Percentiles rank a stretch among this genome's conserved stretches.
Conservation (phyloP, 2,888 invertebrate species). For the Acrobasis suavella region DNA sequence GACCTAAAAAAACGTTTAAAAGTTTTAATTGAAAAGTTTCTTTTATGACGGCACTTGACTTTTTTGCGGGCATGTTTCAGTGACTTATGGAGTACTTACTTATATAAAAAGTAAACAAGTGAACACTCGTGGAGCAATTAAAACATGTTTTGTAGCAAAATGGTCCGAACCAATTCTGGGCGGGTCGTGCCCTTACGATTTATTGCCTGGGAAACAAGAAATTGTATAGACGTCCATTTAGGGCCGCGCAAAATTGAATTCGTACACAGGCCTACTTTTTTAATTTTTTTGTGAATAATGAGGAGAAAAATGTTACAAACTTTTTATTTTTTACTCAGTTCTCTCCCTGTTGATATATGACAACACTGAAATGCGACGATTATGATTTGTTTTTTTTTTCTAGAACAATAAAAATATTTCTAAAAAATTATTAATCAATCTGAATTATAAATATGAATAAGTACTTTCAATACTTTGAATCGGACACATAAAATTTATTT, state of each 20-base stretch:
- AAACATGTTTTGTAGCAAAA: conserved; percentile 15
- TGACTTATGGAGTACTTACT: background rate
- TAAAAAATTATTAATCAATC: too few relatives aligned
- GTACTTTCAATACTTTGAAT: too few relatives aligned
- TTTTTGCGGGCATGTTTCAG: conserved; percentile 1
- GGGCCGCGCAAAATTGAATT: conserved; percentile 4
- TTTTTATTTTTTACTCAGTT: background rate
- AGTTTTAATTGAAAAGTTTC: conserved; percentile 19
- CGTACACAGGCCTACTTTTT: background rate
- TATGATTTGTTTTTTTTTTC: too few relatives aligned
- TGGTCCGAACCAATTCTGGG: background rate
- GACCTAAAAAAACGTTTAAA: conserved; percentile 13
- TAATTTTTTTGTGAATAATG: background rate
- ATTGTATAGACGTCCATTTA: background rate
- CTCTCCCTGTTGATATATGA: background rate
- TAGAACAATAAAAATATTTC: too few relatives aligned
- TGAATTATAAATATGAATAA: too few relatives aligned
- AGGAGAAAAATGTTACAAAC: background rate
- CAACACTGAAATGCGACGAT: background rate
- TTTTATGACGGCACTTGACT: conserved; percentile 17
- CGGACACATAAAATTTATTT: too few relatives aligned
- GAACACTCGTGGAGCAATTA: conserved; percentile 11
- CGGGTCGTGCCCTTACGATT: conserved; percentile 13
- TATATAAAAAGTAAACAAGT: conserved; percentile 10
- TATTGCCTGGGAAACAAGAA: conserved; percentile 10